Evolutionary conservation across 1,140 invertebrate species (phyloP).

Genomic region (Zaprionus taronus): DNA sequence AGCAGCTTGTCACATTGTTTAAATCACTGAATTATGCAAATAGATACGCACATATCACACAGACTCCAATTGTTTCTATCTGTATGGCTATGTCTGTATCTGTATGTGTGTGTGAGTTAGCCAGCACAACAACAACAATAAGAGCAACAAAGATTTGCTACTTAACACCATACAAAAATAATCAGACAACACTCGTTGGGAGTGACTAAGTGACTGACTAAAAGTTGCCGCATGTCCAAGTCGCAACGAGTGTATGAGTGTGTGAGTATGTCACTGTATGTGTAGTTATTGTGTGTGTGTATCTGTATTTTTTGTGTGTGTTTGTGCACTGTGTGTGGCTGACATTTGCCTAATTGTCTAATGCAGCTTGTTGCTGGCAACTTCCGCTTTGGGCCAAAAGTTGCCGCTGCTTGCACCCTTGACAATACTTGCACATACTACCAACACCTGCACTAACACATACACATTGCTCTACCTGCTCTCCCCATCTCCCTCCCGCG

Average conservation of each 20-base stretch:
- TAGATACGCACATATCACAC: slow-evolving; percentile 37
- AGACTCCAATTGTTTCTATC: slow-evolving; percentile 17
- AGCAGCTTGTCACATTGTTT: slow-evolving; percentile 78
- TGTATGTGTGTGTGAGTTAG: slow-evolving; percentile 16
- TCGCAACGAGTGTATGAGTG: neutral
- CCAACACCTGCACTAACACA: slow-evolving; percentile 11
- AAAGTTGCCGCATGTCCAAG: slow-evolving; percentile 30
- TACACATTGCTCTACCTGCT: too few relatives aligned
- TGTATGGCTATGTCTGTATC: slow-evolving; percentile 14
- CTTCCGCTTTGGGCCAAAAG: slow-evolving; percentile 73
- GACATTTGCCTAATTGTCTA: slow-evolving; percentile 61
- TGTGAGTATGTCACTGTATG: slow-evolving; percentile 3
- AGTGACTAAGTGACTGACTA: slow-evolving; percentile 45
- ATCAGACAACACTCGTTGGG: slow-evolving; percentile 38
- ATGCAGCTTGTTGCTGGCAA: slow-evolving; percentile 38
- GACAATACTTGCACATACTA: slow-evolving; percentile 25
- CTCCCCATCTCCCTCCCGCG: neutral
- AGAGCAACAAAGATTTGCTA: slow-evolving; percentile 21
- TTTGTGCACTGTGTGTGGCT: slow-evolving; percentile 8
- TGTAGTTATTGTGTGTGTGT: neutral
- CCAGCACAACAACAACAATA: slow-evolving; percentile 15
- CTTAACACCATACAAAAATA: slow-evolving; percentile 45
- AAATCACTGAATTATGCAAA: slow-evolving; percentile 79
- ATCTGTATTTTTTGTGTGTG: neutral
- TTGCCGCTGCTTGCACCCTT: slow-evolving; percentile 66